These are phyloP conservation scores for Macrosteles quadrilineatus DNA, from an alignment of 1,140 invertebrate species.

Conservation along the genomic window DNA sequence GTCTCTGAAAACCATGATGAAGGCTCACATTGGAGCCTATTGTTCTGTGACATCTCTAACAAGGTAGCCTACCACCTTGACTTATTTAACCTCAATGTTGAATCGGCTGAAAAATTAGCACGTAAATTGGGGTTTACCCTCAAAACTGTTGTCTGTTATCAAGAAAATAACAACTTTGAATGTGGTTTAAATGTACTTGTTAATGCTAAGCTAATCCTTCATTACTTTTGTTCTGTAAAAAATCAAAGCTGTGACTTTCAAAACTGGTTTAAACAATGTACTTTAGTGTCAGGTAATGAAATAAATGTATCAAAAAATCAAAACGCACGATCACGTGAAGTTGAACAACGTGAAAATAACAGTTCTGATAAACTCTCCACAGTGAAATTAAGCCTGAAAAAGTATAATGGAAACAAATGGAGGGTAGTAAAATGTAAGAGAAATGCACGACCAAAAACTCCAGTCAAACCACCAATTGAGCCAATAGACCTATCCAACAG, in stretches of 20 bases:
- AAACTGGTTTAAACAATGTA: background rate
- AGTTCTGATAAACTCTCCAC: background rate
- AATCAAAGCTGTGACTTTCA: background rate
- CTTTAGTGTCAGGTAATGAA: background rate
- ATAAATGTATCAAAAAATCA: background rate
- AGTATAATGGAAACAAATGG: background rate
- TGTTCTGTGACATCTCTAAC: conserved; percentile 10
- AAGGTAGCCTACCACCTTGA: conserved; percentile 13
- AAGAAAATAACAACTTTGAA: conserved; percentile 14
- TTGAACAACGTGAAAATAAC: background rate
- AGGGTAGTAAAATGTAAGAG: background rate
- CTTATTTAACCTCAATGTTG: background rate
- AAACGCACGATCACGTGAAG: background rate
- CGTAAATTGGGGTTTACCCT: background rate
- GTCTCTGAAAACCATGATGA: conserved; percentile 9
- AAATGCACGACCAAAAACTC: too few relatives aligned
- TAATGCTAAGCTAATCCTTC: conserved; percentile 5
- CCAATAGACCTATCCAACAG: too few relatives aligned
- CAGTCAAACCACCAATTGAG: too few relatives aligned
- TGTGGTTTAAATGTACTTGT: conserved; percentile 7
- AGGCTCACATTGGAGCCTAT: conserved; percentile 14
- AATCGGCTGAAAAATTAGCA: background rate
- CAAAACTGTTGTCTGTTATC: background rate
- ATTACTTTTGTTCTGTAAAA: background rate
- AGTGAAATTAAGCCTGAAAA: background rate